Evolutionary conservation across 2,113 vertebrate species (phyloP).

Genomic region (Mastomys coucha): DNA sequence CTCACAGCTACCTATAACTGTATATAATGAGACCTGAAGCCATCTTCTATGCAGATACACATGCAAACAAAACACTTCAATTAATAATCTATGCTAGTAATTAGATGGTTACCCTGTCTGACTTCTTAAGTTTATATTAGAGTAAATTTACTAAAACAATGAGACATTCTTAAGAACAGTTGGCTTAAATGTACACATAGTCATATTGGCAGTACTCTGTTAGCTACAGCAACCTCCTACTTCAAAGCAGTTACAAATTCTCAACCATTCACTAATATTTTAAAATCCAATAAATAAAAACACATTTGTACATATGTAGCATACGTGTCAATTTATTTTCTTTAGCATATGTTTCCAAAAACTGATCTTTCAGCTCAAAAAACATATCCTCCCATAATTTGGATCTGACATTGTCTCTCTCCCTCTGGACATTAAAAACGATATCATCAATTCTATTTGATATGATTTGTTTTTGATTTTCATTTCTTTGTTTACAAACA

Average conservation of each 20-base stretch:
- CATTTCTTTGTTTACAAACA: constrained; percentile 19
- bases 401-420: neutral
- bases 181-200: neutral
- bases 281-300: constrained; percentile 47
- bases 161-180: neutral
- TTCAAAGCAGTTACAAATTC: neutral
- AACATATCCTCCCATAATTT: neutral
- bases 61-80: neutral
- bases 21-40: too few relatives aligned
- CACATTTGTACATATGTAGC: neutral
- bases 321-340: neutral
- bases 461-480: neutral
- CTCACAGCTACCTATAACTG: too few relatives aligned
- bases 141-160: neutral
- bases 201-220: neutral
- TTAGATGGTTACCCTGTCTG: neutral
- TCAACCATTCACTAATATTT: neutral
- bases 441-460: neutral
- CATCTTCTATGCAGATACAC: neutral
- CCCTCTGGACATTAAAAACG: neutral
- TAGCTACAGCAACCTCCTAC: neutral
- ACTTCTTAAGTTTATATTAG: neutral
- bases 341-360: constrained; percentile 18
- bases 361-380: constrained; percentile 8
- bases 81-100: neutral